Percentiles rank a stretch among this genome's conserved stretches.
phyloP scores from a whole-genome alignment of 2,888 invertebrate genomes.

The Synergus umbraculus region DNA sequence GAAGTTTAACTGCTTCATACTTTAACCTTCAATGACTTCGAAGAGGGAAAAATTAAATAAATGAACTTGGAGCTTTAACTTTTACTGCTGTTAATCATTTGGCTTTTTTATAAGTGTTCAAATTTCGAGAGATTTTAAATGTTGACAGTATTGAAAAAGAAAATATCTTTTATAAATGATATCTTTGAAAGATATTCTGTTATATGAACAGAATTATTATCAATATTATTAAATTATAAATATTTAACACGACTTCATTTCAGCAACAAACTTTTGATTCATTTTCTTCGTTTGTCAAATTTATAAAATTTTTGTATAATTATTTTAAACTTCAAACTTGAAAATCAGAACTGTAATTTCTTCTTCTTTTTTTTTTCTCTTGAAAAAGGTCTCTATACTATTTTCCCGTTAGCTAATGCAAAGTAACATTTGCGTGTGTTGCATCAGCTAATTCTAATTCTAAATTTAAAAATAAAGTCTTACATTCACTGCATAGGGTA shows the following conservation, averaged over 20 bases:
- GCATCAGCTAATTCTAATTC: background rate
- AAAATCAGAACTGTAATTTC: background rate
- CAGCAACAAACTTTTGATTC: too few relatives aligned
- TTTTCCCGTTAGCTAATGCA: background rate
- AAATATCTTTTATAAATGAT: too few relatives aligned
- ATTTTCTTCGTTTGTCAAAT: too few relatives aligned
- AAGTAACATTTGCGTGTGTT: background rate
- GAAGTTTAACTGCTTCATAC: constrained; percentile 2
- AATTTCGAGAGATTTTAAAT: too few relatives aligned
- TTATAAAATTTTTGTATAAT: too few relatives aligned
- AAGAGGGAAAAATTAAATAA: background rate
- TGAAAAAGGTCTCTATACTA: background rate
- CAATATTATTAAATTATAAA: too few relatives aligned
- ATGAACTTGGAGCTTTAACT: background rate
- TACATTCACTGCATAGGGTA: background rate
- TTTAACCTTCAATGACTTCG: background rate
- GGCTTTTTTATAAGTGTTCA: too few relatives aligned
- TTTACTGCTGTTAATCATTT: too few relatives aligned
- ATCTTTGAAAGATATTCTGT: background rate
- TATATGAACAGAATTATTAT: background rate
- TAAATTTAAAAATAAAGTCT: background rate
- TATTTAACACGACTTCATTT: too few relatives aligned
- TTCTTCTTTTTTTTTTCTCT: background rate
- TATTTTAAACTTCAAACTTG: too few relatives aligned
- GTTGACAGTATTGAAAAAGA: too few relatives aligned